Base-by-base conservation (phyloP, 2,888 invertebrate genomes). In the Thelaira solivaga region DNA sequence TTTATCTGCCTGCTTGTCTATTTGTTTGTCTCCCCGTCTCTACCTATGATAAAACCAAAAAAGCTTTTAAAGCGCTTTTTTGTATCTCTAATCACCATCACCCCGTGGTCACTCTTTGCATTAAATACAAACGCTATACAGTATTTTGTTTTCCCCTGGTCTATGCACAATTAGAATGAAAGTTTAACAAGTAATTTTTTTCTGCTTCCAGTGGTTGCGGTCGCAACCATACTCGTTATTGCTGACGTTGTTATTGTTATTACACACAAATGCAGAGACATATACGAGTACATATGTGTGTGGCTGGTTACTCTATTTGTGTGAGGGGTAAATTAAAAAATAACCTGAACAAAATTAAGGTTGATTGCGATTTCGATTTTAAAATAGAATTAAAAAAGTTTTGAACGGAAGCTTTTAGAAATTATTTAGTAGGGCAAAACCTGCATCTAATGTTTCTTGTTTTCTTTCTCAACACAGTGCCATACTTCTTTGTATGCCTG, bases 51-150 rank as follows among this genome's bases (percentile, higher is more conserved):
- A 29, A 26, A 20, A 26, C 39, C 49, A 45, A 47, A 74, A 78
- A 78, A 78, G 78, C 78, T 78, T 78, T 78, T 51, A 71, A 74
- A 78, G 74, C 78, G 74, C 64, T 78, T 73, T 57, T 26, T 39
- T 31, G 47, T 64, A 24, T 65, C 64, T 67, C 10, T 49, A 39
- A 43, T 11, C 53, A 64, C 26, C 51, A 43, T 11, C 53, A 64
- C 26, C 51, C 55, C 49, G 29, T 61, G 67, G 74, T n/a, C 20
- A n/a, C n/a, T n/a, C n/a, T n/a, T 45, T 45, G 29, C 59, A 47
- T 39, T 57, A 22, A 45, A 18, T 47, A 18, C 13, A 31, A 4
- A 26, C 8, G 16, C 10, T 29, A 11, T 49, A 22, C 13, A 16
- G 20, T 16, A 18, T 41, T 59, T 34, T 20, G 39, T 13, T 49